A percentile compares a stretch with the other conserved stretches of the same genome.
These are phyloP conservation scores for Glaucidium brasilianum DNA, from an alignment of 2,113 vertebrate genomes.

Conservation along the genomic window DNA sequence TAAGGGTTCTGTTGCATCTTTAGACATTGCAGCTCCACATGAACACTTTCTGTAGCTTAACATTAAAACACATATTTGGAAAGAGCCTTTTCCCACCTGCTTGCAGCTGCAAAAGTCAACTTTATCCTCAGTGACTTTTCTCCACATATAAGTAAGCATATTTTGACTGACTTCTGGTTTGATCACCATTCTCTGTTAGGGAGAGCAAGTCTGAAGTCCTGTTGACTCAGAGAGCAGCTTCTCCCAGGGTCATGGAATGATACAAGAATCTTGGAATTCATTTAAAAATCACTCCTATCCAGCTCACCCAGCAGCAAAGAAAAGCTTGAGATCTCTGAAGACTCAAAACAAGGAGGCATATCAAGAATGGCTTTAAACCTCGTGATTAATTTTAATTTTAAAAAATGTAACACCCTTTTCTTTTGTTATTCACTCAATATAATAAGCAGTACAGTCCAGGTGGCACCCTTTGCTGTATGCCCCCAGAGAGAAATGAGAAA, in stretches of 20 bases:
- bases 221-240: background rate
- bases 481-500: background rate
- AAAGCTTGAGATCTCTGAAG: background rate
- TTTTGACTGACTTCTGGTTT: background rate
- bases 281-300: background rate
- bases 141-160: background rate
- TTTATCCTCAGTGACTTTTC: background rate
- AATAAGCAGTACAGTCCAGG: background rate
- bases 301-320: background rate
- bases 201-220: background rate
- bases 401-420: background rate
- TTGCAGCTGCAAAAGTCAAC: background rate
- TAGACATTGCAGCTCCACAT: background rate
- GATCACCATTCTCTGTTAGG: background rate
- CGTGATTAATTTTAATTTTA: background rate
- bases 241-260: background rate
- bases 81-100: background rate
- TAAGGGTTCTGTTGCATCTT: background rate
- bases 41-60: background rate
- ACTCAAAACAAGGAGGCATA: background rate
- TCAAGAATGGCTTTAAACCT: background rate
- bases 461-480: background rate
- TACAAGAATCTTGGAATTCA: background rate
- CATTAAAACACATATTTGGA: background rate
- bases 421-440: background rate